phyloP scores from a whole-genome alignment of 2,797 vertebrate genomes.

The Lacerta agilis region DNA sequence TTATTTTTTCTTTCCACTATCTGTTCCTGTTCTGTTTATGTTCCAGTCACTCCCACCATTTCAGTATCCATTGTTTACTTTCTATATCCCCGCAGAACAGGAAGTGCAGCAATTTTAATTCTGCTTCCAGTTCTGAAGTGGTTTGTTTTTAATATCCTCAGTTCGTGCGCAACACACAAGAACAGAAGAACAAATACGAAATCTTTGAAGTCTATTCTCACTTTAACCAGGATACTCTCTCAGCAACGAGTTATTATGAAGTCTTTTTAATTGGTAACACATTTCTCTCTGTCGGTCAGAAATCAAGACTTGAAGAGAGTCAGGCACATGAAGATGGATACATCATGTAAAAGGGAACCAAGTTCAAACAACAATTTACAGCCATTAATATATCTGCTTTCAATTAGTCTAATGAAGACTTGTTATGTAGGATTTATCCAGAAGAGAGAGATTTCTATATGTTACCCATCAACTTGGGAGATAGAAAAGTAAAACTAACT shows the following conservation, averaged over 20 bases:
- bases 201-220: neutral
- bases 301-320: conserved; percentile 5
- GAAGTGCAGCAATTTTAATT: neutral
- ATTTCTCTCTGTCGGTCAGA: neutral
- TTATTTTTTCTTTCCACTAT: conserved; percentile 11
- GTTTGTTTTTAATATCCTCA: neutral
- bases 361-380: neutral
- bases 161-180: neutral
- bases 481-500: neutral
- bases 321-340: neutral
- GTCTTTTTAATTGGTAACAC: neutral
- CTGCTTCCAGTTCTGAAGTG: neutral
- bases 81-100: neutral
- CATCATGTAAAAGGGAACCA: neutral
- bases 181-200: neutral
- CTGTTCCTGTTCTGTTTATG: conserved; percentile 12
- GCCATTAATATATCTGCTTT: neutral
- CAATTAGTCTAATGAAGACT: neutral
- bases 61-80: neutral
- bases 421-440: conserved; percentile 2
- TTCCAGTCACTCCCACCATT: neutral
- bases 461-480: neutral
- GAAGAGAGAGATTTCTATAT: neutral
- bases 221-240: neutral
- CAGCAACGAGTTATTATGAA: neutral